phyloP scores from a whole-genome alignment of 2,797 vertebrate genomes.

The Chrosomus eos region DNA sequence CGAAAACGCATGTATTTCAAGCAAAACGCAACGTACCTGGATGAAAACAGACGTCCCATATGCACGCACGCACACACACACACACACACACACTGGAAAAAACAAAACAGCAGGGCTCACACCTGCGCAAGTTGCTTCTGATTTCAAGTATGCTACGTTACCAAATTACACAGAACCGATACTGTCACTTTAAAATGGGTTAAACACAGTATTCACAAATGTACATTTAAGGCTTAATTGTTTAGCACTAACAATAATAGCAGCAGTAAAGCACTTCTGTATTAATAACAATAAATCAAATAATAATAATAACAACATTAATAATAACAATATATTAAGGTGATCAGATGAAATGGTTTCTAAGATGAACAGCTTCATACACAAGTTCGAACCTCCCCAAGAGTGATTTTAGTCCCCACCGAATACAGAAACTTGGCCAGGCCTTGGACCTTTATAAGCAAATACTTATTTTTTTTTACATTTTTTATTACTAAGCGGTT shows the following conservation, averaged over 20 bases:
- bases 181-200: slow-evolving; percentile 84
- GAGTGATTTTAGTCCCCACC: slow-evolving; percentile 47
- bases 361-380: slow-evolving; percentile 59
- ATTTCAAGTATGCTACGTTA: slow-evolving; percentile 84
- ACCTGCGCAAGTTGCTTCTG: slow-evolving; percentile 67
- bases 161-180: slow-evolving; percentile 68
- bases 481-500: slow-evolving; percentile 25
- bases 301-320: slow-evolving; percentile 63
- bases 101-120: slow-evolving; percentile 61
- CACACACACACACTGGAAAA: slow-evolving; percentile 34
- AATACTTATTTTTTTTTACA: slow-evolving; percentile 40
- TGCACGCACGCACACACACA: slow-evolving; percentile 30
- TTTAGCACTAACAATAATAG: slow-evolving; percentile 84
- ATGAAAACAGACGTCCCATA: slow-evolving; percentile 17
- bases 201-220: slow-evolving; percentile 83
- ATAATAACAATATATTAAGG: slow-evolving; percentile 78
- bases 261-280: slow-evolving; percentile 88
- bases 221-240: slow-evolving; percentile 86
- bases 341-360: slow-evolving; percentile 68
- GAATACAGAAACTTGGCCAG: slow-evolving; percentile 38
- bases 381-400: slow-evolving; percentile 38
- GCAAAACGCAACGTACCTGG: slow-evolving; percentile 38
- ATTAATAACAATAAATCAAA: slow-evolving; percentile 67
- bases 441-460: slow-evolving; percentile 39
- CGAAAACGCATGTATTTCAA: neutral